Percentiles rank a stretch among this genome's conserved stretches.
Conservation (phyloP, 2,888 invertebrate species). For the Salticus scenicus region DNA sequence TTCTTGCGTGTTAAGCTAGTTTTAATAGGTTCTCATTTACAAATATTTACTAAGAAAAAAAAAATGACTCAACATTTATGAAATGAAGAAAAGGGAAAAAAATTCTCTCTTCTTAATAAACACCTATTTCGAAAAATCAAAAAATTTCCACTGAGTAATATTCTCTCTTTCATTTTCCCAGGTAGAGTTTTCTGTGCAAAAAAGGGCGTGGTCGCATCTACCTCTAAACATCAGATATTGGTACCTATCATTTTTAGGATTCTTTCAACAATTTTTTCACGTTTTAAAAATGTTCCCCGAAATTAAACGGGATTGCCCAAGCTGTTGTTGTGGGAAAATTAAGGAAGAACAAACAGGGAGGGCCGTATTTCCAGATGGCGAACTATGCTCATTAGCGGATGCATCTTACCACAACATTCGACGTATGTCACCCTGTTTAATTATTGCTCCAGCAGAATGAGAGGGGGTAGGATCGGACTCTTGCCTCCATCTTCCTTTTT, state of each 20-base stretch:
- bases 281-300: constrained; percentile 37
- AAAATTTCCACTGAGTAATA: constrained; percentile 41
- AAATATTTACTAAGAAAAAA: constrained; percentile 1
- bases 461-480: constrained; percentile 7
- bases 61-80: background rate
- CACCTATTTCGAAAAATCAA: constrained; percentile 41
- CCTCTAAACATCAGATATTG: constrained; percentile 10
- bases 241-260: constrained; percentile 63
- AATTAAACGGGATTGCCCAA: constrained; percentile 55
- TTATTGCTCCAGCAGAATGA: constrained; percentile 51
- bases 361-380: constrained; percentile 56
- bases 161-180: constrained; percentile 29
- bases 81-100: constrained; percentile 22
- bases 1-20: constrained; percentile 53
- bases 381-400: constrained; percentile 57
- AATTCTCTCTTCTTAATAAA: constrained; percentile 41
- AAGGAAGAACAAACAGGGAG: constrained; percentile 29
- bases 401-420: constrained; percentile 40
- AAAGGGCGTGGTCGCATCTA: constrained; percentile 4
- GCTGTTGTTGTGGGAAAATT: constrained; percentile 68
- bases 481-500: constrained; percentile 46
- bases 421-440: constrained; percentile 69
- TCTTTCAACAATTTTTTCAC: constrained; percentile 27
- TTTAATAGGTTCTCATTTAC: constrained; percentile 45
- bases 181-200: background rate